phyloP scores from a whole-genome alignment of 2,797 vertebrate genomes.

The Lithobates pipiens region DNA sequence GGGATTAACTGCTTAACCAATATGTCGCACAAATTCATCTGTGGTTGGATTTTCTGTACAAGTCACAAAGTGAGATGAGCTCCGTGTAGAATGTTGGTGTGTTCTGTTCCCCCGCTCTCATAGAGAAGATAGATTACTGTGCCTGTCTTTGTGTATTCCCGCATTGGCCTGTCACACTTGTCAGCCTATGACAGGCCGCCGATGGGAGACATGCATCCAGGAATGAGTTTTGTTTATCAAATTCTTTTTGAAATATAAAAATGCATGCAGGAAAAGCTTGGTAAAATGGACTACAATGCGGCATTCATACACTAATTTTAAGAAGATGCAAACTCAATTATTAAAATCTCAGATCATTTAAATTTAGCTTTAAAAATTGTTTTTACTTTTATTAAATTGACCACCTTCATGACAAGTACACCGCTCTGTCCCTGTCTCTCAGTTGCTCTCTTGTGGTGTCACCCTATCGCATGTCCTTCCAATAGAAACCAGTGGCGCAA shows the following conservation, averaged over 20 bases:
- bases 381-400: too few relatives aligned
- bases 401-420: too few relatives aligned
- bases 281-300: neutral
- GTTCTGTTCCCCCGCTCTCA: neutral
- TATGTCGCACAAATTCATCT: constrained; percentile 41
- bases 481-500: too few relatives aligned
- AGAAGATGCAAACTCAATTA: too few relatives aligned
- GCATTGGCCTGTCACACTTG: constrained; percentile 25
- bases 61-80: neutral
- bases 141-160: constrained; percentile 34
- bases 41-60: constrained; percentile 12
- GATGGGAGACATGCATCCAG: constrained; percentile 5
- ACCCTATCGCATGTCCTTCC: too few relatives aligned
- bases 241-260: neutral
- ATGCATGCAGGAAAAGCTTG: neutral
- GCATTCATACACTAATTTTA: too few relatives aligned
- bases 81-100: neutral
- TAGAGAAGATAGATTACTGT: neutral
- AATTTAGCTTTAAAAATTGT: too few relatives aligned
- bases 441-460: too few relatives aligned
- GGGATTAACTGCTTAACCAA: constrained; percentile 47
- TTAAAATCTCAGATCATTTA: too few relatives aligned
- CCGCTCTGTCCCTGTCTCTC: too few relatives aligned
- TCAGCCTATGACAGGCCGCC: constrained; percentile 11
- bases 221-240: neutral